Conservation (phyloP, 2,797 vertebrate genomes). For the Aulostomus chinensis region DNA sequence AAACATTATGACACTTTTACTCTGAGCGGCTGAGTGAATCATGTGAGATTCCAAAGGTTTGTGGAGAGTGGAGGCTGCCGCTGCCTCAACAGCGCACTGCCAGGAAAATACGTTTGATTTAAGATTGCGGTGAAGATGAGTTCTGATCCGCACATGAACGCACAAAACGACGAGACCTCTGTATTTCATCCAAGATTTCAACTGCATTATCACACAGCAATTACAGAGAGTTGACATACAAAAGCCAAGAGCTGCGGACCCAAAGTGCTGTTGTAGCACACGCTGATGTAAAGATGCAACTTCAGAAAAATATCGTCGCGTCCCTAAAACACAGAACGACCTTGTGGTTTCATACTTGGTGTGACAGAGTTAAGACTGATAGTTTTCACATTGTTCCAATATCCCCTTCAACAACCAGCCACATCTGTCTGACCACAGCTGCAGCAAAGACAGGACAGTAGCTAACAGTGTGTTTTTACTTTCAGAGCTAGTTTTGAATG, state of each 20-base stretch:
- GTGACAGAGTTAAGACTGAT: slow-evolving; percentile 23
- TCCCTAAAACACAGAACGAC: slow-evolving; percentile 3
- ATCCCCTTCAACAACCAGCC: slow-evolving; percentile 4
- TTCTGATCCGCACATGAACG: slow-evolving; percentile 33
- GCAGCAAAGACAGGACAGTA: slow-evolving; percentile 1
- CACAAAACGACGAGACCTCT: slow-evolving; percentile 9
- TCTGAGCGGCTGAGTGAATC: slow-evolving; percentile 8
- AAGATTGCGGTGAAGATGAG: too few relatives aligned
- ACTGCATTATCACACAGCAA: slow-evolving; percentile 28
- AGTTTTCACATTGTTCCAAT: slow-evolving; percentile 6
- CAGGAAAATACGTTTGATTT: background rate
- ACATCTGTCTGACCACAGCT: background rate
- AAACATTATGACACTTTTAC: slow-evolving; percentile 4
- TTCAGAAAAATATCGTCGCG: too few relatives aligned
- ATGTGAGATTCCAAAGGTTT: slow-evolving; percentile 5
- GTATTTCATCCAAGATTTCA: slow-evolving; percentile 18
- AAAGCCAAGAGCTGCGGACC: slow-evolving; percentile 6
- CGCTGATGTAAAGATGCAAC: slow-evolving; percentile 9
- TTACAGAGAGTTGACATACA: slow-evolving; percentile 5
- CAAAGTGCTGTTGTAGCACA: background rate
- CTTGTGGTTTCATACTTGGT: background rate
- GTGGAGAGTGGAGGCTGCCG: slow-evolving; percentile 19
- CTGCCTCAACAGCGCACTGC: background rate
- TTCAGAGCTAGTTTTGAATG: background rate
- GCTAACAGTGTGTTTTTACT: background rate